Base-by-base conservation (phyloP, 2,888 invertebrate genomes). In the Cloeon dipterum region DNA sequence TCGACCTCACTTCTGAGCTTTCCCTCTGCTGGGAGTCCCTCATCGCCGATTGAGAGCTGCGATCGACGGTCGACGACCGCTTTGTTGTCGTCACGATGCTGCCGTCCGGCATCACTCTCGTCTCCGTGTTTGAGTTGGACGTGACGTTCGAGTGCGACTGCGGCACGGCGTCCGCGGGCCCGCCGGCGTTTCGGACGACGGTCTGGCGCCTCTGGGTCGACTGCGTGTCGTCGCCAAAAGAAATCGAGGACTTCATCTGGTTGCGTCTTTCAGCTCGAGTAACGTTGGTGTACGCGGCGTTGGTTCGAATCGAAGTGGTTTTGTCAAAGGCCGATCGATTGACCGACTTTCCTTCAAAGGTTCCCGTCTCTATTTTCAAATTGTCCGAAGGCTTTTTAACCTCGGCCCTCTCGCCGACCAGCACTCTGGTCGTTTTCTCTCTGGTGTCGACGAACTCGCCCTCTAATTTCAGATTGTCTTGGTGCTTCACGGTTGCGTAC, bases 41-140 rank as follows among this genome's bases (percentile, higher is more conserved):
- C 4, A 23, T 33, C 8, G 72, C 71, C 45, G 70, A 72, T 42
- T 79, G 78, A 38, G 75, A 72, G 2, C 82, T 60, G 50, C 82
- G 82, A 18, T 71, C 70, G 41, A 82, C 75, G 40, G 81, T 82
- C 52, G 78, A 79, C 36, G 76, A 65, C 54, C 79, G 79, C 42
- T 77, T 74, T 26, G 47, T 44, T 19, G 79, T 72, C 14, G 79
- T 81, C 1, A 76, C 69, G 0, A 74, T 68, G 46, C 71, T 70
- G 1, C 73, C 69, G 49, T 78, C 76, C 4, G 74, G 59, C 2
- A 74, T 73, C 55, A 77, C 77, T n/a, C 68, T 70, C 1, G 70
- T 68, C 1, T 70, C 66, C 3, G 69, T 62, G 10, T 66, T 57
- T 14, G 73, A 70, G 50, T 77, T 79, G 29, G 82, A 68, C 52